Percentiles rank a stretch among this genome's conserved stretches.
These are phyloP conservation scores for Mormyrus iriodes DNA, from an alignment of 2,113 vertebrate species.

Conservation along the genomic window DNA sequence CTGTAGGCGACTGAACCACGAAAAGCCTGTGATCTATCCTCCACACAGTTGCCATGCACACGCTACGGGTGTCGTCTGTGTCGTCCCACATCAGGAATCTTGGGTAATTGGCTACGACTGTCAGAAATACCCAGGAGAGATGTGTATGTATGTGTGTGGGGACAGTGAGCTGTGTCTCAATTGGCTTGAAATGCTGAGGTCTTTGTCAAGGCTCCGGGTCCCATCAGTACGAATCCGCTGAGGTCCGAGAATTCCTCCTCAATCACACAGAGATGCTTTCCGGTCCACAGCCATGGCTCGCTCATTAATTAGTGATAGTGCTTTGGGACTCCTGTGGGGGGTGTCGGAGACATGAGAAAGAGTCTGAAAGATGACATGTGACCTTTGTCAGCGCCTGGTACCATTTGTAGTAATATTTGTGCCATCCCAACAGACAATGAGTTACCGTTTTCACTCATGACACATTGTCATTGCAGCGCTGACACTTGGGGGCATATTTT, in stretches of 20 bases:
- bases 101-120: constrained; percentile 20
- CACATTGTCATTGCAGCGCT: neutral
- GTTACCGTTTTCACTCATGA: neutral
- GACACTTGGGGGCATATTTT: neutral
- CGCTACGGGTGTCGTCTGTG: neutral
- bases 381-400: neutral
- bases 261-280: neutral
- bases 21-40: constrained; percentile 1
- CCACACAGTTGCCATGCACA: neutral
- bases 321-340: neutral
- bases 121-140: constrained; percentile 1
- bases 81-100: neutral
- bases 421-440: neutral
- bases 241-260: neutral
- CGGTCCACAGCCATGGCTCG: neutral
- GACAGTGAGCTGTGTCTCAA: neutral
- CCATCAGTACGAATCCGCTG: neutral
- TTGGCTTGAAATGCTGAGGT: neutral
- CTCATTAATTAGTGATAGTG: neutral
- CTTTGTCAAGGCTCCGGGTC: neutral
- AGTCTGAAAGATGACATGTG: neutral
- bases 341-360: neutral
- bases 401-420: neutral
- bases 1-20: neutral
- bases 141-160: neutral